phyloP scores from a whole-genome alignment of 2,113 vertebrate genomes.

The Podocnemis expansa region DNA sequence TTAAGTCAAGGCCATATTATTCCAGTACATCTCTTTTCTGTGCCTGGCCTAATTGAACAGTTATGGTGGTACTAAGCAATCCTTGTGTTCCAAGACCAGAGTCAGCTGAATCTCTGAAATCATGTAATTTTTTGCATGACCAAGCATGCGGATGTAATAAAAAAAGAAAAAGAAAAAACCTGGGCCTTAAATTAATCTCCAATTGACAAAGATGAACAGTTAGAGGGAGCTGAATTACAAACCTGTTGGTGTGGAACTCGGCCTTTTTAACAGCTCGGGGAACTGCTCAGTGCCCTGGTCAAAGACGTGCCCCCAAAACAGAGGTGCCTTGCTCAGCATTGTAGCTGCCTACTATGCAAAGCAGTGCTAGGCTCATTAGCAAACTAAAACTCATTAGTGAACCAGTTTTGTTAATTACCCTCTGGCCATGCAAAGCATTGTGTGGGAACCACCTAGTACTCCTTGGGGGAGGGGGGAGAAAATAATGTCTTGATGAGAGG shows the following conservation, averaged over 20 bases:
- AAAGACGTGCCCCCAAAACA: background rate
- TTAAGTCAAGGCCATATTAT: background rate
- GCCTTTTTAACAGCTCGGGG: background rate
- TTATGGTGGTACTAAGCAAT: slow-evolving; percentile 63
- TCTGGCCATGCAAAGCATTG: background rate
- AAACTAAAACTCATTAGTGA: slow-evolving; percentile 14
- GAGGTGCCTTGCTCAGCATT: background rate
- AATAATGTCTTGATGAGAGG: background rate
- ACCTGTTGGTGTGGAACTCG: accelerated
- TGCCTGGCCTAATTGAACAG: slow-evolving; percentile 55
- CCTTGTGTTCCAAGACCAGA: slow-evolving; percentile 27
- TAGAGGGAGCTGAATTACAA: slow-evolving; percentile 18
- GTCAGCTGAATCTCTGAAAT: slow-evolving; percentile 68
- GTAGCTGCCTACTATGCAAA: background rate
- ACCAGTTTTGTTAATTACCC: background rate
- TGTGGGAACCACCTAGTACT: accelerated
- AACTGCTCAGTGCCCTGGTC: background rate
- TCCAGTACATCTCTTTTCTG: background rate
- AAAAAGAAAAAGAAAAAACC: background rate
- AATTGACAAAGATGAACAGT: background rate
- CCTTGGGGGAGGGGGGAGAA: background rate
- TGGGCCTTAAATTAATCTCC: slow-evolving; percentile 37
- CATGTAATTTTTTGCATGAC: slow-evolving; percentile 80
- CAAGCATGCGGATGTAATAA: slow-evolving; percentile 71
- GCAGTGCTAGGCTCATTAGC: slow-evolving; percentile 8